These are phyloP conservation scores for Myzus persicae DNA, from an alignment of 1,140 invertebrate species.

Conservation along the genomic window DNA sequence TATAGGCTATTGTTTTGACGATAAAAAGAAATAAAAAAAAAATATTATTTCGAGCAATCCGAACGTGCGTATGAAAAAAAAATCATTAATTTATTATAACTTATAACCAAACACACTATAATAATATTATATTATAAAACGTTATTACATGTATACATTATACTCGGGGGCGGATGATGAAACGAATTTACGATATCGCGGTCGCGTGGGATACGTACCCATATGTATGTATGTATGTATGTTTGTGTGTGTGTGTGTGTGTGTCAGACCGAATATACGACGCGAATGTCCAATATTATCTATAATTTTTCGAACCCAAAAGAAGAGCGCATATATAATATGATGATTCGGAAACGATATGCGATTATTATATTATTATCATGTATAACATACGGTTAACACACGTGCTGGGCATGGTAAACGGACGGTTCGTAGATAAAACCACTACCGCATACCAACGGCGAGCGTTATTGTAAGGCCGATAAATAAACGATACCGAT, in stretches of 20 bases:
- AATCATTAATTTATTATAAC: neutral
- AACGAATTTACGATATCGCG: neutral
- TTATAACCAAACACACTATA: neutral
- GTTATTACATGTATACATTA: neutral
- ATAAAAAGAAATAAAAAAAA: neutral
- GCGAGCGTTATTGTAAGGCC: neutral
- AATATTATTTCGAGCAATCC: neutral
- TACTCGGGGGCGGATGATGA: neutral
- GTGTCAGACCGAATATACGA: neutral
- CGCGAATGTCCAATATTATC: neutral
- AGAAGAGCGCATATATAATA: neutral
- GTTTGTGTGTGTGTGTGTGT: neutral
- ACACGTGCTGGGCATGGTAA: neutral
- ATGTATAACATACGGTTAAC: neutral
- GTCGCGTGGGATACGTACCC: neutral
- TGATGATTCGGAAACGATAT: neutral
- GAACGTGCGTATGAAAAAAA: neutral
- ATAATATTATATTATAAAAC: neutral
- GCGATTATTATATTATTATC: neutral
- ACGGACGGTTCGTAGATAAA: neutral
- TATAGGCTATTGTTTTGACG: slow-evolving; percentile 47
- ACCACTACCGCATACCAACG: neutral
- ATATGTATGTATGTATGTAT: neutral
- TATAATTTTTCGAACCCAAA: neutral
- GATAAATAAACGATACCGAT: neutral